Evolutionary conservation across 2,797 vertebrate species (phyloP).

Genomic region (Mus minutoides): DNA sequence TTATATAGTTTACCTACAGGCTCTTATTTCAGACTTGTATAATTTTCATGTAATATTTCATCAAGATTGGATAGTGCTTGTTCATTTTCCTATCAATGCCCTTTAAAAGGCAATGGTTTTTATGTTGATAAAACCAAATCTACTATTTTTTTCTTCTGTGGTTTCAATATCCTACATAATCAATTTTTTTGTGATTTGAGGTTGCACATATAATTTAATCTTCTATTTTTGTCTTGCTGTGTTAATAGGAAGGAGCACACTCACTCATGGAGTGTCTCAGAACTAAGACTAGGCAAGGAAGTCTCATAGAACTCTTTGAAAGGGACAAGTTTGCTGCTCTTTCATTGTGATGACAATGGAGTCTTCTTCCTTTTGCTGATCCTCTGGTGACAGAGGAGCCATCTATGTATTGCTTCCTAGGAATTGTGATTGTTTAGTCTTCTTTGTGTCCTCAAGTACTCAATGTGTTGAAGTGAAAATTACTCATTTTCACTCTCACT

Average conservation of each 20-base stretch:
- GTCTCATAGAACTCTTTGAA: background rate
- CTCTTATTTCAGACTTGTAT: background rate
- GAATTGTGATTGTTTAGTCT: background rate
- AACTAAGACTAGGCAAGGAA: background rate
- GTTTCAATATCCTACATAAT: background rate
- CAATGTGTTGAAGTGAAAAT: background rate
- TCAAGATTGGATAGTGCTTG: background rate
- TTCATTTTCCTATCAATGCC: background rate
- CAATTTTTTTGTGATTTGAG: background rate
- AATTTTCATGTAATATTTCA: slow-evolving; percentile 10
- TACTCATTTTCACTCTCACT: background rate
- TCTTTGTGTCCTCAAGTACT: slow-evolving; percentile 7
- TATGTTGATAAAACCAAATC: background rate
- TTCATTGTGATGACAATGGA: background rate
- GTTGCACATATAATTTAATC: background rate
- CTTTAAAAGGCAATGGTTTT: slow-evolving; percentile 14
- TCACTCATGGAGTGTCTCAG: background rate
- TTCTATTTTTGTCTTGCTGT: background rate
- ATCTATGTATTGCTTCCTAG: background rate
- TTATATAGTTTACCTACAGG: background rate
- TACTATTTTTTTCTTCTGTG: slow-evolving; percentile 10
- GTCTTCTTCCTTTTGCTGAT: background rate
- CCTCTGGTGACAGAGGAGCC: background rate
- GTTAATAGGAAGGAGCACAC: background rate
- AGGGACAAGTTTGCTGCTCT: background rate